Percentiles rank a stretch among this genome's conserved stretches.
Evolutionary conservation across 2,797 vertebrate genomes (phyloP).

Genomic region (Chloroceryle amazona): DNA sequence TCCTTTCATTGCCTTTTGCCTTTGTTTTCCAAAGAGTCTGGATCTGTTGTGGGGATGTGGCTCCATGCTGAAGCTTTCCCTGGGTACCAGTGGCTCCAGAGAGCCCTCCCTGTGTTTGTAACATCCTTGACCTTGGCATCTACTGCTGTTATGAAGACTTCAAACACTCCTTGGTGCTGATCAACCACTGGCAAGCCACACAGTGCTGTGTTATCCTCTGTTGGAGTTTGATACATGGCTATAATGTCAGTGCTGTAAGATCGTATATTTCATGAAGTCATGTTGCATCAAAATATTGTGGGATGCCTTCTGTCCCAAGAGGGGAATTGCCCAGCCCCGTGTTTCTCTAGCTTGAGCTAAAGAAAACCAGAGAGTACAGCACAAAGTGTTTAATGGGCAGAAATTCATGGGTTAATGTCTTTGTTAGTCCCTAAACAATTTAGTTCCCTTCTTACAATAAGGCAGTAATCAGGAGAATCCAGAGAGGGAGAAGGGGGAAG

Average conservation of each 20-base stretch:
- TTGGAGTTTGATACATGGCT: background rate
- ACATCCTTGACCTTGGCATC: background rate
- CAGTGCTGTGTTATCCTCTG: background rate
- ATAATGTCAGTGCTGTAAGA: background rate
- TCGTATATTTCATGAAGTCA: background rate
- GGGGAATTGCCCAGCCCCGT: fast-evolving
- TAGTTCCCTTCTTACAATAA: background rate
- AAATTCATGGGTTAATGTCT: background rate
- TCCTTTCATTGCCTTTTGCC: background rate
- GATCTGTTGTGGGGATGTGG: background rate
- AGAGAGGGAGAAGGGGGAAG: background rate
- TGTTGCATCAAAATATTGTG: fast-evolving
- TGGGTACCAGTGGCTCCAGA: background rate
- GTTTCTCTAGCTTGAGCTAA: background rate
- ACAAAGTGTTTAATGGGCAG: background rate
- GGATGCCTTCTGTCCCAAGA: background rate
- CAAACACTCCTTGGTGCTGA: background rate
- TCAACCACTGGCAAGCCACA: background rate
- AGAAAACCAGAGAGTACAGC: background rate
- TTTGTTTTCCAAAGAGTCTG: background rate
- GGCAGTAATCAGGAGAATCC: background rate
- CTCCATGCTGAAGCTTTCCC: background rate
- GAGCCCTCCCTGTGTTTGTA: background rate
- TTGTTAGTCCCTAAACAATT: background rate
- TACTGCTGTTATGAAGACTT: background rate